Evolutionary conservation across 2,888 invertebrate species (phyloP).

Genomic region (Agrotis puta): DNA sequence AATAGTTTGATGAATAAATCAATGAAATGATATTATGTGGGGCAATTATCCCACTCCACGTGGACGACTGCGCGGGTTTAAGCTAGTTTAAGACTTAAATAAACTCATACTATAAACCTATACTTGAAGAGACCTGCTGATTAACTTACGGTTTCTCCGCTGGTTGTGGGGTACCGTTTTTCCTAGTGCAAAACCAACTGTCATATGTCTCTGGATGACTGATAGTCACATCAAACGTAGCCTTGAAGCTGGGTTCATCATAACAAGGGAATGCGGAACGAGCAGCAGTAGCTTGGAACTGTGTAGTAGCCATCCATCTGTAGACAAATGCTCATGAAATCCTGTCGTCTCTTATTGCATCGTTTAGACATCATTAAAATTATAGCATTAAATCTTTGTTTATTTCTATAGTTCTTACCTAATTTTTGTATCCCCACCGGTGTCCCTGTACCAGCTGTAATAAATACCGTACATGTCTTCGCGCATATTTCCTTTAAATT

Average conservation of each 20-base stretch:
- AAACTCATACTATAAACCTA: no score
- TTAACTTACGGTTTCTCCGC: no score
- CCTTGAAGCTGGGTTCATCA: constrained; percentile 96
- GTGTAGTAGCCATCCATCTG: constrained; percentile 92
- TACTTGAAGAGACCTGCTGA: no score
- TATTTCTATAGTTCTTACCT: constrained; percentile 68
- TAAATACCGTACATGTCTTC: constrained; percentile 87
- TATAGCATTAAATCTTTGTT: neutral
- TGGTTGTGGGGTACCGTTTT: constrained; percentile 72
- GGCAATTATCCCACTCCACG: no score
- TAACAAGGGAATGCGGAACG: constrained; percentile 95
- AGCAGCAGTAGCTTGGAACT: constrained; percentile 93
- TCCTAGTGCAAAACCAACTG: constrained; percentile 91
- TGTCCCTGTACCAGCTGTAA: constrained; percentile 82
- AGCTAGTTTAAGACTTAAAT: no score
- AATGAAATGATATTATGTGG: no score
- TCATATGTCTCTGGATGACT: constrained; percentile 88
- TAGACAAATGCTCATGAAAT: constrained; percentile 37
- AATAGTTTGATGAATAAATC: no score
- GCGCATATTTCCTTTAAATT: constrained; percentile 76
- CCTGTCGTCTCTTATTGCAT: no score
- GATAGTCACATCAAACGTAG: constrained; percentile 93
- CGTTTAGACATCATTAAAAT: neutral
- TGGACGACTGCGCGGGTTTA: no score
- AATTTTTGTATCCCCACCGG: constrained; percentile 52